Percentiles rank a stretch among this genome's conserved stretches.
phyloP scores from a whole-genome alignment of 2,113 vertebrate genomes.

The Antechinus flavipes region DNA sequence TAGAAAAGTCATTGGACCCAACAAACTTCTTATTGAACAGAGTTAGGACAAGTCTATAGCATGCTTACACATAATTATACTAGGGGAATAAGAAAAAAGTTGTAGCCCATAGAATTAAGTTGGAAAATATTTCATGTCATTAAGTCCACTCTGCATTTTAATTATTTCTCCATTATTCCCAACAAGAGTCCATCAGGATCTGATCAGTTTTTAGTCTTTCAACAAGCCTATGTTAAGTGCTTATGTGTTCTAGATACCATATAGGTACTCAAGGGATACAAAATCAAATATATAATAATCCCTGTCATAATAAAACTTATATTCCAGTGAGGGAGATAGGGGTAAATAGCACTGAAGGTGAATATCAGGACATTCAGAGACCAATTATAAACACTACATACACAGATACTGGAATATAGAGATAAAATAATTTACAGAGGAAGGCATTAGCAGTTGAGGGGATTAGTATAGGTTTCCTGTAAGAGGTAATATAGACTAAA shows the following conservation, averaged over 20 bases:
- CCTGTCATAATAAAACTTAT: background rate
- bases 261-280: background rate
- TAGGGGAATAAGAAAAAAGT: background rate
- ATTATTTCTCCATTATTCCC: background rate
- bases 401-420: background rate
- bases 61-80: background rate
- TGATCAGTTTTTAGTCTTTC: background rate
- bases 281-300: background rate
- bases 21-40: background rate
- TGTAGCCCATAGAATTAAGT: background rate
- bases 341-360: background rate
- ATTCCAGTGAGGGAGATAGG: background rate
- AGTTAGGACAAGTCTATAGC: background rate
- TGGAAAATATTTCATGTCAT: background rate
- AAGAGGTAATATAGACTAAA: background rate
- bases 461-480: background rate
- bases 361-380: background rate
- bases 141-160: background rate
- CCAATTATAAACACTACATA: background rate
- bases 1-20: background rate
- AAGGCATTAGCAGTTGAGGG: background rate
- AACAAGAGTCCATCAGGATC: background rate
- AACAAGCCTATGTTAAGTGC: background rate
- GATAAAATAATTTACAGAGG: background rate
- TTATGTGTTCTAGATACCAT: background rate